Base-by-base conservation (phyloP, 2,797 vertebrate species). In the Cossypha caffra region DNA sequence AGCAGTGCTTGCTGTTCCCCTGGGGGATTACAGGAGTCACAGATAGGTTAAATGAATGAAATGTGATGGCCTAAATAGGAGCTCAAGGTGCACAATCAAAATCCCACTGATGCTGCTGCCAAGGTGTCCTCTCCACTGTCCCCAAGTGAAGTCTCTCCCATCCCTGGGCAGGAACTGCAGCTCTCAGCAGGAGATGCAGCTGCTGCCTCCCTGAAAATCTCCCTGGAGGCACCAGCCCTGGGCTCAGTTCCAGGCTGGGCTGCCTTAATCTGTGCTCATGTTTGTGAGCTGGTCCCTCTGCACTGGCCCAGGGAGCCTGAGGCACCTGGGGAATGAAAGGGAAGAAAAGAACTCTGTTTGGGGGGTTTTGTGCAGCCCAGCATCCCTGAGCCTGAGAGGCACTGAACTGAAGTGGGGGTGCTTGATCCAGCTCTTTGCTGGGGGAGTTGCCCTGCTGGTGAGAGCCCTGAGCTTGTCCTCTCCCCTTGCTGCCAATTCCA, bases 221-320 rank as follows among this genome's bases (percentile, higher is more conserved):
- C 57, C 28, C 73, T 38, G 31, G 16, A 45, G 64, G 38, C 19
- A 59, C 8, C 54, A 59, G 38, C 9, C 59, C 51, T 55, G 50
- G 1, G 71, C 57, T 59, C 38, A 38, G 38, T 38, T 14, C 38
- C 38, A 38, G 38, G 38, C 38, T 80, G 3, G 1, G 71, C 52
- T 59, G 31, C 55, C 79, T 59, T 38, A 20, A 19, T 18, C 68
- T 45, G 17, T 12, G 64, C 19, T 37, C 9, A 3, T 0, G 0
- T 26, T 6, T 24, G 31, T 2, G 16, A 40, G 57, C 28, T 6
- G 6, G 9, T 76, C 8, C 33, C 0, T 0, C 66, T 16, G 38
- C 24, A 1, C 2, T 0, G 7, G 13, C 16, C 38, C 0, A 1
- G 45, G 8, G 47, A 73, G 40, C 29, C 13, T 0, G 0, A 68